These are phyloP conservation scores for Colletes gigas DNA, from an alignment of 1,140 invertebrate species.

Conservation along the genomic window DNA sequence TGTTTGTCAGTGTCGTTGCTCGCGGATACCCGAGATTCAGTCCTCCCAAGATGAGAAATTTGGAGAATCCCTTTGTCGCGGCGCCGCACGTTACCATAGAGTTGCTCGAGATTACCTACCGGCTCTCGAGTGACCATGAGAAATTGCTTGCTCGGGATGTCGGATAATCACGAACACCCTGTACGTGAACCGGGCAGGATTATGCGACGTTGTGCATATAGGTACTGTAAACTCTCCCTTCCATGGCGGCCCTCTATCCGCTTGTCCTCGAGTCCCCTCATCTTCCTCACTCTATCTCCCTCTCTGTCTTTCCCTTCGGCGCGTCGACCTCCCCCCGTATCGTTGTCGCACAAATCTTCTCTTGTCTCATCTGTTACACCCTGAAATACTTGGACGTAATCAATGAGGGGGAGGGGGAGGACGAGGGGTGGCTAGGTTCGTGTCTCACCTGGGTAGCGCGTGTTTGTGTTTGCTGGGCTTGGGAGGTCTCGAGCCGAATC, in stretches of 20 bases:
- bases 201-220: conserved; percentile 62
- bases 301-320: not conserved
- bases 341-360: conserved; percentile 64
- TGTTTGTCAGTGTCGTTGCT: conserved; percentile 51
- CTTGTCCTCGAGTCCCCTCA: conserved; percentile 14
- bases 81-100: conserved; percentile 55
- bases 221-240: conserved; percentile 39
- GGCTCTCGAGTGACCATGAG: conserved; percentile 67
- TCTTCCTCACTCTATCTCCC: not conserved
- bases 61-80: conserved; percentile 66
- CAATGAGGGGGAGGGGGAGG: conserved; percentile 49
- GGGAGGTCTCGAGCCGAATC: conserved; percentile 36
- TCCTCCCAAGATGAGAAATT: conserved; percentile 59
- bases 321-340: conserved; percentile 30
- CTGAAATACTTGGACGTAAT: conserved; percentile 66
- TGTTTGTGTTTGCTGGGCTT: conserved; percentile 6
- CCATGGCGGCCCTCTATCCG: not conserved
- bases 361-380: conserved; percentile 66
- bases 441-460: conserved; percentile 37
- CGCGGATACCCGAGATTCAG: conserved; percentile 34
- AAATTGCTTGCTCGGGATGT: conserved; percentile 68
- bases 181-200: conserved; percentile 63
- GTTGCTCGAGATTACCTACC: conserved; percentile 58
- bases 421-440: conserved; percentile 13
- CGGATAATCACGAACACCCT: conserved; percentile 68